These are phyloP conservation scores for Acrocyrtus sp. DNA, from an alignment of 2,888 invertebrate species.

Conservation along the genomic window DNA sequence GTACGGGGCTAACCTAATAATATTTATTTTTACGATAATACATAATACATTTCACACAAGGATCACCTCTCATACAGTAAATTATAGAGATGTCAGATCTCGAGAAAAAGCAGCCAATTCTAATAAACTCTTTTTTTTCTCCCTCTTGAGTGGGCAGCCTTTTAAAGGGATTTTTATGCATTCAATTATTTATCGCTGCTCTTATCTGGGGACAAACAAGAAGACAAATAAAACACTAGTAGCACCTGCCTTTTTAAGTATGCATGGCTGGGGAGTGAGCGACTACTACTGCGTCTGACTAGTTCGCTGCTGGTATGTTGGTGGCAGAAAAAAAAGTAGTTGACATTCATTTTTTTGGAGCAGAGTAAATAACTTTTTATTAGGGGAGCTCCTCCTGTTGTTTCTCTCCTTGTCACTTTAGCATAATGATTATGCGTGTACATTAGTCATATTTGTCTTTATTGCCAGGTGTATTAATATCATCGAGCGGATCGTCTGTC, in stretches of 20 bases:
- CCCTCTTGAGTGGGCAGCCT: conserved; percentile 19
- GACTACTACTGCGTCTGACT: too few species aligned
- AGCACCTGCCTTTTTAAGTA: conserved; percentile 32
- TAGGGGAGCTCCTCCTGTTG: conserved; percentile 16
- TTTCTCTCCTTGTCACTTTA: conserved; percentile 28
- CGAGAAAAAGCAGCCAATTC: too few species aligned
- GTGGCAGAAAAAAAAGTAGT: conserved; percentile 34
- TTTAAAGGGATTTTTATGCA: conserved; percentile 27
- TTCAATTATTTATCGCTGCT: conserved; percentile 10
- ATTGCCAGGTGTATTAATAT: too few species aligned
- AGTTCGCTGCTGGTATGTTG: too few species aligned
- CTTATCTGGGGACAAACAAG: conserved; percentile 35
- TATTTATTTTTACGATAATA: not conserved
- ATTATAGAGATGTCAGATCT: too few species aligned
- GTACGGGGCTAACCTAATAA: not conserved
- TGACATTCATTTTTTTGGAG: conserved; percentile 32
- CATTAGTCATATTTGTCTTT: conserved; percentile 44
- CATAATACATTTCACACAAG: not conserved
- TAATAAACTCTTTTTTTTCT: not conserved
- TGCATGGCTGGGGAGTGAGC: too few species aligned
- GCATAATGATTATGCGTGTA: too few species aligned
- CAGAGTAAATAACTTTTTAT: conserved; percentile 9
- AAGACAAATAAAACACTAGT: conserved; percentile 40
- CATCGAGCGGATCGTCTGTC: too few species aligned
- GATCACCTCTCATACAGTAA: not conserved